Base-by-base conservation (phyloP, 2,888 invertebrate species). In the Yponomeuta sedellus region DNA sequence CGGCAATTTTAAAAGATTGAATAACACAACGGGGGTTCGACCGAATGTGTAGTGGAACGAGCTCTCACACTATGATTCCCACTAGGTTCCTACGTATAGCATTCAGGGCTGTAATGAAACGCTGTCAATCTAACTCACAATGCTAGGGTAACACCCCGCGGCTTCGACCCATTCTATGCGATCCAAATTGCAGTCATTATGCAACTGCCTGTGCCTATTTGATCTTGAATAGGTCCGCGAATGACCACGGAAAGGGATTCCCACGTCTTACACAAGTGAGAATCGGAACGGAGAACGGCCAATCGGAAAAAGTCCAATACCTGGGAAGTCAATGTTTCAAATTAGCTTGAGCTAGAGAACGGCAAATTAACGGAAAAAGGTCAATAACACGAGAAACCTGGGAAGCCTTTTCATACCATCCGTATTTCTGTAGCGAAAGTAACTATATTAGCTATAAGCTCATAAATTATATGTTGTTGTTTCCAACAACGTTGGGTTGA, bases 121-220 rank as follows among this genome's bases (percentile, higher is more conserved):
- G 64, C 62, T 68, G 66, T 64, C 52, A 22, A 39, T 22, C 1
- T 25, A 10, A 74, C 74, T 71, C 75, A 78, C 78, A 77, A 77
- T 75, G 71, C 73, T 67, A 12, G 57, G 58, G 59, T 22, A 34
- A 66, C 34, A 20, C 64, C 66, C 66, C 57, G 66, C 69, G 69
- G 69, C 64, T 68, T 72, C 69, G 75, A 76, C 76, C 72, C 72
- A 74, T 64, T 70, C 78, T 74, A 74, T 71, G 70, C 73, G 71
- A 78, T 77, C 76, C 82, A 67, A 85, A 88, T 86, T 82, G 78
- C 79, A 80, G 81, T 82, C 80, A 85, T 88, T 86, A 83, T 77
- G 75, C 75, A 77, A 78, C 74, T 69, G 70, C 68, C 70, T 72
- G 44, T 52, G 73, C 71, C 75, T 70, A 80, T 82, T 82, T 81